Conservation (phyloP, 2,888 invertebrate species). For the Cryptosula pallasiana region DNA sequence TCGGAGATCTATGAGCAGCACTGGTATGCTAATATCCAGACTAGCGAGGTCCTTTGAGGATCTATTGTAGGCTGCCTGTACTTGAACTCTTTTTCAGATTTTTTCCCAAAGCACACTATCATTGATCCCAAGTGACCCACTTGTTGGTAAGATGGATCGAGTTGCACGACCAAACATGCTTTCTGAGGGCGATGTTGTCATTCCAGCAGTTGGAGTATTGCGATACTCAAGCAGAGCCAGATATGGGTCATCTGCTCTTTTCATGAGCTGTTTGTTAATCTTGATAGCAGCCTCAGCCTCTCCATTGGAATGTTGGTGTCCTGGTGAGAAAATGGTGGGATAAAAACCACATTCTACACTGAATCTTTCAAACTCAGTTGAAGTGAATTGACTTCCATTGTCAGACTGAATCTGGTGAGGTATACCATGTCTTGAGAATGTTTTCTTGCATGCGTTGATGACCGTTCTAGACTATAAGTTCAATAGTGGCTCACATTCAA, state of each 20-base stretch:
- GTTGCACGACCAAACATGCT: constrained; percentile 1
- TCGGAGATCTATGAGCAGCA: neutral
- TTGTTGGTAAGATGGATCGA: neutral
- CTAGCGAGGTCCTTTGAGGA: neutral
- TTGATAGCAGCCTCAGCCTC: constrained; percentile 27
- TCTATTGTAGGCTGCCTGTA: neutral
- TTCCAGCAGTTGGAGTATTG: neutral
- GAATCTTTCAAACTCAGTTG: constrained; percentile 25
- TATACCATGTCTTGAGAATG: neutral
- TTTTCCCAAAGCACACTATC: neutral
- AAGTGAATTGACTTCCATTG: constrained; percentile 28
- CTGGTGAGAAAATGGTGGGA: constrained; percentile 28
- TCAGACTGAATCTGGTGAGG: constrained; percentile 11
- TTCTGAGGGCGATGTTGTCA: neutral
- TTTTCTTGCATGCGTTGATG: neutral
- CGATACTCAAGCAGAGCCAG: neutral
- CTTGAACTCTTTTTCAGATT: neutral
- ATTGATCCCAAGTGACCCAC: neutral
- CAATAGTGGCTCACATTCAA: neutral
- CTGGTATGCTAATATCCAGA: neutral
- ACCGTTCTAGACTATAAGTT: neutral
- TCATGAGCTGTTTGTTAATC: constrained; percentile 15
- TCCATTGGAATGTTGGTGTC: constrained; percentile 28
- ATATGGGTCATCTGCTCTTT: constrained; percentile 10
- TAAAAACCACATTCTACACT: constrained; percentile 28